Evolutionary conservation across 2,797 vertebrate genomes (phyloP), one percentile per base, ranked within the genome.

Genomic region (Brotula barbata): DNA sequence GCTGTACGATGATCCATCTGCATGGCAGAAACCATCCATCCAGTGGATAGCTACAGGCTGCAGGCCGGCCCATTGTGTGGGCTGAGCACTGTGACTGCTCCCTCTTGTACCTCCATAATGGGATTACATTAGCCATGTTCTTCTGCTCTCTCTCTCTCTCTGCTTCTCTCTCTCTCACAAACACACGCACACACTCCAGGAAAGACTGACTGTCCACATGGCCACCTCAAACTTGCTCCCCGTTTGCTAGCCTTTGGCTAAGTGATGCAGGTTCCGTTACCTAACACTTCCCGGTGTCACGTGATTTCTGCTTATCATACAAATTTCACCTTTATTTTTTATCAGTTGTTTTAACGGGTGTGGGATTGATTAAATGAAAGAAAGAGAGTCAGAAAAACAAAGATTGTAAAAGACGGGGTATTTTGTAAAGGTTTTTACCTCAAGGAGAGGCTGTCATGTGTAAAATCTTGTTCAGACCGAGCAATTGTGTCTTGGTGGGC

Each of bases 121-220:
- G 89, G 90, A 93, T 92, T 92, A 91, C 87, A 88, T 89, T 90
- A 91, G 86, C 83, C 81, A 88, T 88, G 87, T 90, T 91, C 83
- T 83, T 87, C 77, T 81, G 75, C 85, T 80, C 76, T 58, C 83
- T 84, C 78, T 75, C 72, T 68, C 71, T 64, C 78, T 57, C 61
- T 55, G 56, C 42, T 8, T 52, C 1, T 65, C 21, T 22, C 34
- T 48, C 21, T 66, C 47, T 46, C 42, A 31, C 51, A 41, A 50
- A 60, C 57, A 19, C 34, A 39, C 65, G 48, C 49, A 54, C 22
- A 48, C 25, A 52, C 31, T 49, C 21, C 37, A 55, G 34, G 72
- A 74, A 68, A 75, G 75, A 79, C 68, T 71, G 71, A 79, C 72
- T 81, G 68, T 77, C 73, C 75, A 71, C 78, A 71, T 68, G 68